Conservation (phyloP, 2,113 vertebrate species). For the Xiphorhynchus elegans region DNA sequence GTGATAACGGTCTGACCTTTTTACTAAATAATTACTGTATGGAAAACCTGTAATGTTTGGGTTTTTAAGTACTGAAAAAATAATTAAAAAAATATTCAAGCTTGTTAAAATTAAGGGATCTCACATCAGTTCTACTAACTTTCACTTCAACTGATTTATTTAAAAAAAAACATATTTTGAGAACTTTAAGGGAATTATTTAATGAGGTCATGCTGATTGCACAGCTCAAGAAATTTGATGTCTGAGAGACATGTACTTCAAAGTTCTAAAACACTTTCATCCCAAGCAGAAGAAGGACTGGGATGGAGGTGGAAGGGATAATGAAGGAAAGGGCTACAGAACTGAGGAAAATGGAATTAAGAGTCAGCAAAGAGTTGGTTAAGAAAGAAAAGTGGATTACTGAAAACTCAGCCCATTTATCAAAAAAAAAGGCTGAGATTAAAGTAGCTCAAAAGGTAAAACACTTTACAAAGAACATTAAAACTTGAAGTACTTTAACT, state of each 20-base stretch:
- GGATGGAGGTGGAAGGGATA: not conserved
- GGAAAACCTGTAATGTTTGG: not conserved
- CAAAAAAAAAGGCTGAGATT: not conserved
- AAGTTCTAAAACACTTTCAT: slow-evolving; percentile 11
- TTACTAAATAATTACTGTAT: not conserved
- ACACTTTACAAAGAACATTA: not conserved
- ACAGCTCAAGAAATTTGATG: not conserved
- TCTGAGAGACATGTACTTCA: not conserved
- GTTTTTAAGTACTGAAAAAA: not conserved
- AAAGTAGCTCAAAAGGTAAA: slow-evolving; percentile 1
- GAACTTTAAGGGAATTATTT: not conserved
- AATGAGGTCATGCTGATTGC: not conserved
- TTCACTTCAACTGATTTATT: not conserved
- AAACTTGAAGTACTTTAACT: not conserved
- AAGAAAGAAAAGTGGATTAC: not conserved
- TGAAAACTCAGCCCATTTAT: not conserved
- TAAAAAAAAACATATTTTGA: not conserved
- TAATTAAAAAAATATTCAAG: not conserved
- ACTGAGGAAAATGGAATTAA: not conserved
- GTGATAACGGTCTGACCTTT: not conserved
- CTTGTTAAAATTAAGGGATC: not conserved
- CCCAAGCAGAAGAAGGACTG: not conserved
- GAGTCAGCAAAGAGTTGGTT: not conserved
- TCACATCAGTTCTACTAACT: not conserved
- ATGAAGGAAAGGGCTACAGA: not conserved